Evolutionary conservation across 2,888 invertebrate genomes (phyloP).

Genomic region (Melolontha melolontha): DNA sequence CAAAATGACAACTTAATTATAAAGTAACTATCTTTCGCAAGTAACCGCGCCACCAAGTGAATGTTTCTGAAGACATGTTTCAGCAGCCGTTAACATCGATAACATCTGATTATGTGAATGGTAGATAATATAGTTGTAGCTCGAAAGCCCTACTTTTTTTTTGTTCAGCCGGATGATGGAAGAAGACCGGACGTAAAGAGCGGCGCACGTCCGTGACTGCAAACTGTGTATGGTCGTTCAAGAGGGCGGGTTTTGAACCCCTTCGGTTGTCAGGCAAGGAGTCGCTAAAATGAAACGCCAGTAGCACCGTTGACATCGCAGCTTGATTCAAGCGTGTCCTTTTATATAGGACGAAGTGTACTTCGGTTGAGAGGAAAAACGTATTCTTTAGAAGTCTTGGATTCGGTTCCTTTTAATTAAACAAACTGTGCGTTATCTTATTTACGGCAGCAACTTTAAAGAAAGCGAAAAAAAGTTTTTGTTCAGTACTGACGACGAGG

Average conservation of each 20-base stretch:
- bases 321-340: constrained; percentile 46
- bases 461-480: too few species aligned
- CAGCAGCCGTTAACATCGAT: constrained; percentile 45
- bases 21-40: constrained; percentile 24
- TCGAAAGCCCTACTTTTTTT: constrained; percentile 32
- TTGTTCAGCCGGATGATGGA: constrained; percentile 23
- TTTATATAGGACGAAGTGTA: constrained; percentile 43
- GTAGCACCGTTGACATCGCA: constrained; percentile 52
- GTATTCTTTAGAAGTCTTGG: background rate
- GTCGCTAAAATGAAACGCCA: constrained; percentile 48
- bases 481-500: too few species aligned
- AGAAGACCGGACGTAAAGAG: constrained; percentile 37
- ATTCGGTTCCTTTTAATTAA: background rate
- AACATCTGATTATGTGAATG: constrained; percentile 39
- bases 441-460: too few species aligned
- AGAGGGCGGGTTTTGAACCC: constrained; percentile 53
- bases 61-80: constrained; percentile 32
- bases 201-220: constrained; percentile 45
- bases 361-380: constrained; percentile 3
- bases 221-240: constrained; percentile 48
- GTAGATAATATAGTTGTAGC: background rate
- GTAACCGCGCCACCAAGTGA: constrained; percentile 27
- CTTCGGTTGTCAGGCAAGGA: constrained; percentile 50
- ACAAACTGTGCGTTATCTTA: too few species aligned
- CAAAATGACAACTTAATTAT: constrained; percentile 36